Base-by-base conservation (phyloP, 2,797 vertebrate genomes). In the Hozukius guyotensis region DNA sequence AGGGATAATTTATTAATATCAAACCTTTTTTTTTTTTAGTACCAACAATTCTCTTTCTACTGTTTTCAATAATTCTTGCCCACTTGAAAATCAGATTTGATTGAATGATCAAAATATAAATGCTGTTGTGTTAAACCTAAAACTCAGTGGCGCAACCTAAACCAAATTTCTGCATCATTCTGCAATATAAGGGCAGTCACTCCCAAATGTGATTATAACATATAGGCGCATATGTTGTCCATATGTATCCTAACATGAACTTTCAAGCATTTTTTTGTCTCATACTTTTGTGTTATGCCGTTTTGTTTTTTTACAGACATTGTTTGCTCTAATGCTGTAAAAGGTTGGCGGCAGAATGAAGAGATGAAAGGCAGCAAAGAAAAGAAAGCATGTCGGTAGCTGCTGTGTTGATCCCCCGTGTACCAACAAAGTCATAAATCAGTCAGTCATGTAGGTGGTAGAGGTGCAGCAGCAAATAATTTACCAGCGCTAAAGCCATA, bases 401-500 rank as follows among this genome's bases (percentile, higher is more conserved):
- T 93, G 95, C 92, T 92, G 77, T 84, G 82, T 75, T 95, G 95
- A 96, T 95, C 94, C 94, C 81, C 82, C 55, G 65, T 90, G 94
- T 83, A 83, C 89, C 89, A 89, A 77, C 70, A 90, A 92, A 91
- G 83, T 84, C 81, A 64, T 81, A 91, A 90, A 94, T 95, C 94
- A 93, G 91, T 95, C 93, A 90, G 93, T 91, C 87, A 92, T 94
- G 92, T 90, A 93, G 94, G 95, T 95, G 96, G 96, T 93, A 72
- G 89, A 90, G 89, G 88, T 82, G 88, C 89, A 92, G 87, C 86
- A 92, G 90, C 91, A 92, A 94, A 94, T 95, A 96, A 94, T 94
- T 94, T 92, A 93, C 87, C 93, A 91, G 81, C 81, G 83, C 92
- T 92, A 92, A 95, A 96, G 95, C 94, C 86, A 78, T 84, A 66